A percentile compares a stretch with the other conserved stretches of the same genome.
Conservation (phyloP, 2,888 invertebrate species). For the Calameuta pallipes region DNA sequence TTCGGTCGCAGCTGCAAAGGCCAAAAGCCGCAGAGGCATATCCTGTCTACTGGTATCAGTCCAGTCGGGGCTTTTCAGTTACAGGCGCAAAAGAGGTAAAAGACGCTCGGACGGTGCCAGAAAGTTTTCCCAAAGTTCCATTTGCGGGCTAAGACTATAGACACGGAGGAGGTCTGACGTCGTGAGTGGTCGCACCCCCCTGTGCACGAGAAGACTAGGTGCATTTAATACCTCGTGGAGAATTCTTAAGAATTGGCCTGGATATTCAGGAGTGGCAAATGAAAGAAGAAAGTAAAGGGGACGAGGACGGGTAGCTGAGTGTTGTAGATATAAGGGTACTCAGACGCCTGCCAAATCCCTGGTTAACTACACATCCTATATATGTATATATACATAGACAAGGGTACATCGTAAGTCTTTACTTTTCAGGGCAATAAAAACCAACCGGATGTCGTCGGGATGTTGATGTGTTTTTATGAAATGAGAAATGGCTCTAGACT, state of each 20-base stretch:
- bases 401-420: neutral
- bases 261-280: conserved; percentile 13
- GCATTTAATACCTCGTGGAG: conserved; percentile 51
- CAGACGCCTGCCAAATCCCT: conserved; percentile 4
- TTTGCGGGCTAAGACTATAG: conserved; percentile 48
- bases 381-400: neutral
- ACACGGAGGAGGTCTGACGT: conserved; percentile 22
- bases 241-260: conserved; percentile 58
- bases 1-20: conserved; percentile 30
- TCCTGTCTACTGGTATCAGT: neutral
- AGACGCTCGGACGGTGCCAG: conserved; percentile 46
- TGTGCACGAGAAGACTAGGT: conserved; percentile 16
- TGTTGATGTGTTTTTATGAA: neutral
- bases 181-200: neutral
- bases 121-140: conserved; percentile 60
- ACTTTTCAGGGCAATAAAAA: neutral
- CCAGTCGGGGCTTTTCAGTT: neutral
- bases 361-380: neutral
- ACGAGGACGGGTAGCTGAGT: neutral
- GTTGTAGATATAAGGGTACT: neutral
- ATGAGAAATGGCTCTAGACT: neutral
- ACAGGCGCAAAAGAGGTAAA: conserved; percentile 14
- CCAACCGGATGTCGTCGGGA: neutral
- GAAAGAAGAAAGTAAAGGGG: neutral
- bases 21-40: neutral